Evolutionary conservation across 2,113 vertebrate genomes (phyloP).

Genomic region (Mandrillus leucophaeus): DNA sequence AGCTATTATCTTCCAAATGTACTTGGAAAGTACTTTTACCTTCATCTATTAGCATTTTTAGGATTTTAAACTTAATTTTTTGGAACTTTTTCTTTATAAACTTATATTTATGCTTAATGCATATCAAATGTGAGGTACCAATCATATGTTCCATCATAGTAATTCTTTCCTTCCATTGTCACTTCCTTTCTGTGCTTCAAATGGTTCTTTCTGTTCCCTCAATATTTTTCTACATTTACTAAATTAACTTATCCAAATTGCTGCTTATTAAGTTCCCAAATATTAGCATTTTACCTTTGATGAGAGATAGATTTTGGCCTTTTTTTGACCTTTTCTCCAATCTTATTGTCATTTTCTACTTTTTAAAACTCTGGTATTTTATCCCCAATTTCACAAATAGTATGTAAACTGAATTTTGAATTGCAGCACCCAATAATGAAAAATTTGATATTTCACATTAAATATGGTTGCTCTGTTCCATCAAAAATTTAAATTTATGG

Average conservation of each 20-base stretch:
- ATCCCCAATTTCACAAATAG: neutral
- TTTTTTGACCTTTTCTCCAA: neutral
- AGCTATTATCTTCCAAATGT: neutral
- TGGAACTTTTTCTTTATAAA: neutral
- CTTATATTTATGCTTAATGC: slow-evolving; percentile 14
- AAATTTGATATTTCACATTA: neutral
- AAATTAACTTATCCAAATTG: neutral
- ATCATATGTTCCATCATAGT: neutral
- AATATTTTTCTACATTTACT: neutral
- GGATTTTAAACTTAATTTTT: neutral
- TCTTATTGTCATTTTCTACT: neutral
- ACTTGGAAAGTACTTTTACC: neutral
- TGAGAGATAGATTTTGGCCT: neutral
- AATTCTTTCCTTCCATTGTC: neutral
- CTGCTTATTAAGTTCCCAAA: neutral
- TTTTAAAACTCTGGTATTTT: neutral
- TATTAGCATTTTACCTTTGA: neutral
- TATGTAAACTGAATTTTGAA: neutral
- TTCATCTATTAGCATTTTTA: neutral
- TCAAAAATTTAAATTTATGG: slow-evolving; percentile 34
- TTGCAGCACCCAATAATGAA: neutral
- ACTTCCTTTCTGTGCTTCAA: neutral
- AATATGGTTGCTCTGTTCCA: neutral
- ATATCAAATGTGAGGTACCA: neutral
- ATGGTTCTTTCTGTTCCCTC: neutral